A percentile compares a stretch with the other conserved stretches of the same genome.
Evolutionary conservation across 2,888 invertebrate species (phyloP).

Genomic region (Leucophora obtusa): DNA sequence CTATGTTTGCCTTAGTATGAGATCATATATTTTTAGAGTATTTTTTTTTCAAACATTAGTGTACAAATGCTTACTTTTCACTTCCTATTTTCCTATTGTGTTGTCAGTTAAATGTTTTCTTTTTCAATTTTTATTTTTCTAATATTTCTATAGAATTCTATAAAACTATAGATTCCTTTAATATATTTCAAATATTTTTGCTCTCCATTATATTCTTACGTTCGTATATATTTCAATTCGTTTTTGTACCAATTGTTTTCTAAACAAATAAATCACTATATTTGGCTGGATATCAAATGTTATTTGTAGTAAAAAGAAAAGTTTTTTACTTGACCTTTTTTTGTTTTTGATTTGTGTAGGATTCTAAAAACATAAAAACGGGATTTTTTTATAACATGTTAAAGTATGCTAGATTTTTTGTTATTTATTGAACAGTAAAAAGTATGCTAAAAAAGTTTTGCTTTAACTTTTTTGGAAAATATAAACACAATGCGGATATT

Average conservation of each 20-base stretch:
- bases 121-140: not conserved
- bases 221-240: not conserved
- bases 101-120: not conserved
- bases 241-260: constrained; percentile 31
- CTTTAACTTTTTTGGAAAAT: not conserved
- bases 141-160: not conserved
- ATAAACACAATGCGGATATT: constrained; percentile 1
- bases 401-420: constrained; percentile 43
- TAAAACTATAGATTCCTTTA: not conserved
- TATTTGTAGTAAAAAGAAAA: constrained; percentile 30
- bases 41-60: no score
- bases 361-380: not conserved
- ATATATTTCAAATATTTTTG: not conserved
- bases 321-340: constrained; percentile 48
- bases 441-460: constrained; percentile 39
- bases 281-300: constrained; percentile 52
- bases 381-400: constrained; percentile 14
- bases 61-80: not conserved
- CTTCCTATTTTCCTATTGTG: not conserved
- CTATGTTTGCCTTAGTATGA: no score
- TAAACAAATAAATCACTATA: constrained; percentile 58
- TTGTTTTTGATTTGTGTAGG: constrained; percentile 49
- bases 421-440: constrained; percentile 34
- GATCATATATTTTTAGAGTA: no score
- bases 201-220: not conserved